phyloP scores from a whole-genome alignment of 2,113 vertebrate genomes.

The Rhegmatorhina hoffmannsi region DNA sequence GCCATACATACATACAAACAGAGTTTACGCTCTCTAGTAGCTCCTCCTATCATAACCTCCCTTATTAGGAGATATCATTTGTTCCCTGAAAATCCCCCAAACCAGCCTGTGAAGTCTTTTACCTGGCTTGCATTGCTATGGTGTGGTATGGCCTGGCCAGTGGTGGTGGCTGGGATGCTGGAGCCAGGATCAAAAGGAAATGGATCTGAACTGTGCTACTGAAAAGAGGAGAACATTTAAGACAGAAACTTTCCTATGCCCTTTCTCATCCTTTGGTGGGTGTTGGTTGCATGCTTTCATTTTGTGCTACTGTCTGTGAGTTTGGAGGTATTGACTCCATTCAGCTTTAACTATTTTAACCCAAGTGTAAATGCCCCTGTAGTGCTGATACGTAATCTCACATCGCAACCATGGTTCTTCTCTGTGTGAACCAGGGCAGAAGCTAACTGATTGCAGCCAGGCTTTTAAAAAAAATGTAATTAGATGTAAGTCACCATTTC shows the following conservation, averaged over 20 bases:
- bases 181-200: not conserved
- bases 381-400: not conserved
- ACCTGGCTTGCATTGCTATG: not conserved
- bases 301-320: not conserved
- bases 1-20: no score
- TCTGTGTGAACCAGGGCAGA: not conserved
- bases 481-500: conserved; percentile 45
- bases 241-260: not conserved
- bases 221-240: not conserved
- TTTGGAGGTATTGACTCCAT: not conserved
- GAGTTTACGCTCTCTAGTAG: not conserved
- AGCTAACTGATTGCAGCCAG: conserved; percentile 1
- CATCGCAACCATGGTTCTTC: not conserved
- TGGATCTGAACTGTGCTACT: not conserved
- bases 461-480: conserved; percentile 34
- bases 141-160: not conserved
- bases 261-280: not conserved
- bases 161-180: not conserved
- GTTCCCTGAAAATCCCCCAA: not conserved
- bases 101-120: not conserved
- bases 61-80: not conserved
- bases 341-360: not conserved
- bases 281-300: not conserved
- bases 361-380: not conserved
- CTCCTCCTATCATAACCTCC: not conserved